Evolutionary conservation across 1,140 invertebrate genomes (phyloP).

Genomic region (Drosophila fuyamai): DNA sequence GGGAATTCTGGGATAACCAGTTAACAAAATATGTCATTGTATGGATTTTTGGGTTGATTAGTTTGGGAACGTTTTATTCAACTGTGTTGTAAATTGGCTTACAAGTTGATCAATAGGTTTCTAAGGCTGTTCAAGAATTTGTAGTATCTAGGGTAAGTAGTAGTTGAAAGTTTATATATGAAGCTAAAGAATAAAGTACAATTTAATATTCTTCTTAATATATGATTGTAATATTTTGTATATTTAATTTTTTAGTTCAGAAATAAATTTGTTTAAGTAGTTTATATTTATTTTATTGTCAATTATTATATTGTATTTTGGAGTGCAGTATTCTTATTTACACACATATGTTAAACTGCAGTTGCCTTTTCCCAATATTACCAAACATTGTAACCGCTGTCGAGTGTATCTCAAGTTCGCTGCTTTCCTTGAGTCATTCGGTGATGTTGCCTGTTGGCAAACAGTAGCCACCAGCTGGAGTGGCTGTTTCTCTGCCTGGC

Average conservation of each 20-base stretch:
- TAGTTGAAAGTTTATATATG: too few species aligned
- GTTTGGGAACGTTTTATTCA: not conserved
- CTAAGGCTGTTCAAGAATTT: too few species aligned
- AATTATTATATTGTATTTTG: too few species aligned
- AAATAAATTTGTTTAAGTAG: too few species aligned
- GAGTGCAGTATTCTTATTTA: too few species aligned
- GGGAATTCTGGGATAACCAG: not conserved
- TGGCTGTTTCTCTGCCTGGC: slow-evolving; percentile 18
- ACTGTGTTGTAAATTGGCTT: not conserved
- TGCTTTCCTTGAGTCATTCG: slow-evolving; percentile 27
- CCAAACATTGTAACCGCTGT: not conserved
- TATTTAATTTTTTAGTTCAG: too few species aligned
- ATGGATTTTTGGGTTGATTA: not conserved
- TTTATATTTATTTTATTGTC: too few species aligned
- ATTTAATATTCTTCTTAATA: too few species aligned
- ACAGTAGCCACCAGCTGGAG: slow-evolving; percentile 54
- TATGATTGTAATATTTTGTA: too few species aligned
- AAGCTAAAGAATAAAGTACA: too few species aligned
- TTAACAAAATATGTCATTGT: not conserved
- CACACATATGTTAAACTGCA: not conserved
- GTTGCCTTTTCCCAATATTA: slow-evolving; percentile 2
- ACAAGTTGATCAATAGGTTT: not conserved
- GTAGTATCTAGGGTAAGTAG: too few species aligned
- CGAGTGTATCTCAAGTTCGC: slow-evolving; percentile 39
- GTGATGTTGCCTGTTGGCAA: slow-evolving; percentile 37